Evolutionary conservation across 2,888 invertebrate species (phyloP).

Genomic region (Sycophila texana): DNA sequence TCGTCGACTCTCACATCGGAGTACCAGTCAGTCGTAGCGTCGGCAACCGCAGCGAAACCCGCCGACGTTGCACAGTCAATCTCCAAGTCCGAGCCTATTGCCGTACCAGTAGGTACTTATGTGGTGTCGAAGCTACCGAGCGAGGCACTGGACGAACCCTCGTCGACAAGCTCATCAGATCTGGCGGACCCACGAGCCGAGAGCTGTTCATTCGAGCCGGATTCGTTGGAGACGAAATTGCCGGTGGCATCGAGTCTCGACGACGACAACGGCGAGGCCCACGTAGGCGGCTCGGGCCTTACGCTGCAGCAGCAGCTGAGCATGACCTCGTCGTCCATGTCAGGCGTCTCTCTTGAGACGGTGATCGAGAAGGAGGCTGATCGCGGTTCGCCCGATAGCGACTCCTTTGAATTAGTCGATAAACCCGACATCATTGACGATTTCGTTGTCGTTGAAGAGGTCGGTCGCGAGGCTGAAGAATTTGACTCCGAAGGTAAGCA

Average conservation of each 20-base stretch:
- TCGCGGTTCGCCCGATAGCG: constrained; percentile 84
- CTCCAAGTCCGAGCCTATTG: neutral
- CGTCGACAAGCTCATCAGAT: constrained; percentile 31
- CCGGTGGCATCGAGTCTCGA: constrained; percentile 77
- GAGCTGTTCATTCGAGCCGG: constrained; percentile 55
- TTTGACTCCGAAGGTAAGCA: constrained; percentile 84
- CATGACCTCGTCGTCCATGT: constrained; percentile 72
- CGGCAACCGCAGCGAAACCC: constrained; percentile 67
- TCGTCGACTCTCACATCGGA: constrained; percentile 56
- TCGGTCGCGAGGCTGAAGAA: constrained; percentile 90
- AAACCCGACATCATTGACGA: constrained; percentile 92
- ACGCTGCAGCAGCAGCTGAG: constrained; percentile 69
- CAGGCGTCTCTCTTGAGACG: constrained; percentile 71
- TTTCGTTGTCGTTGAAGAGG: constrained; percentile 92
- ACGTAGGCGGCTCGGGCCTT: constrained; percentile 52
- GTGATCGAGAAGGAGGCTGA: constrained; percentile 70
- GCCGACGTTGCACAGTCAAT: neutral
- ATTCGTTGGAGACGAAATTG: constrained; percentile 55
- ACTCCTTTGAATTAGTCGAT: constrained; percentile 92
- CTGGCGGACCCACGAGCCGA: constrained; percentile 15
- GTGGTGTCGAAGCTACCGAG: constrained; percentile 2
- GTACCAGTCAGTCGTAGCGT: constrained; percentile 30
- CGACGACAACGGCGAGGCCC: constrained; percentile 76
- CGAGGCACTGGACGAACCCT: constrained; percentile 22
- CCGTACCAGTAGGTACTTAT: neutral